A percentile compares a stretch with the other conserved stretches of the same genome.
Evolutionary conservation across 1,140 invertebrate species (phyloP).

Genomic region (Zaprionus davidi): DNA sequence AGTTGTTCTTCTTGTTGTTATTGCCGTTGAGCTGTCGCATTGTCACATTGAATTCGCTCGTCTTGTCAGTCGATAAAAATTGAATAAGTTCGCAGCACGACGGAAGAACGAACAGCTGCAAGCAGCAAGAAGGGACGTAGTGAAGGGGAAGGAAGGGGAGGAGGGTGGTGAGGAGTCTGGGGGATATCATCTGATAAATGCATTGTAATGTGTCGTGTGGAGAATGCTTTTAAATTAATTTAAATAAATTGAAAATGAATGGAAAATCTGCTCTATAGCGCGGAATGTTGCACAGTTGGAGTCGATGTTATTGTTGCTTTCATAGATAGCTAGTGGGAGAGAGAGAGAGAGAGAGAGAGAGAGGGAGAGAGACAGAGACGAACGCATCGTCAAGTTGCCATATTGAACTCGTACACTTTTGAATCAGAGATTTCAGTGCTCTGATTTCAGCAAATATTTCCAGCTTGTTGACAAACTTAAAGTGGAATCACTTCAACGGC

Average conservation of each 20-base stretch:
- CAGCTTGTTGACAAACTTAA: not conserved
- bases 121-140: not conserved
- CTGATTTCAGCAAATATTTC: not conserved
- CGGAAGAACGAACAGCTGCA: constrained; percentile 3
- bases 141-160: not conserved
- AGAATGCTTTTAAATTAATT: constrained; percentile 61
- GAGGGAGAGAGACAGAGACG: not conserved
- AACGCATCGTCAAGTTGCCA: not conserved
- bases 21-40: constrained; percentile 37
- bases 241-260: constrained; percentile 69
- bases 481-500: not conserved
- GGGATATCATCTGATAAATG: constrained; percentile 47
- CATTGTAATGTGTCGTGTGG: constrained; percentile 46
- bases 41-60: constrained; percentile 59
- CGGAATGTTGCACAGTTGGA: constrained; percentile 19
- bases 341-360: not conserved
- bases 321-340: not conserved
- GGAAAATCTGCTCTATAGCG: constrained; percentile 22
- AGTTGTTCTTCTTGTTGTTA: constrained; percentile 21
- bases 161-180: not conserved
- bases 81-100: constrained; percentile 54
- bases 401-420: not conserved
- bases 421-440: not conserved
- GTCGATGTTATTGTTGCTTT: constrained; percentile 21
- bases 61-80: constrained; percentile 64